Evolutionary conservation across 2,113 vertebrate genomes (phyloP).

Genomic region (Malurus alboscapulatus): DNA sequence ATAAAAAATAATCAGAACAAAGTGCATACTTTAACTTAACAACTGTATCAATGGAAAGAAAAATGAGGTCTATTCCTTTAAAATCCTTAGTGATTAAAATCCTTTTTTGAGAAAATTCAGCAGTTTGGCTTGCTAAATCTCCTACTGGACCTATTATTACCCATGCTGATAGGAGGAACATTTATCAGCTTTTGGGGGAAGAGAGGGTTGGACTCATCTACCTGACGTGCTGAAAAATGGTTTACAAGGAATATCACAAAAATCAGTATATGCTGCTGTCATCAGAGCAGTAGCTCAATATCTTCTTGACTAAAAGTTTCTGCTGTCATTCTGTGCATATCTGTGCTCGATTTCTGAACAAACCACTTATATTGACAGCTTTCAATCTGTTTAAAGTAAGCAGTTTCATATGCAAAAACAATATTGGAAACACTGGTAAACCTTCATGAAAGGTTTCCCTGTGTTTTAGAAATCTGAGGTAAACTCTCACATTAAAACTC

Average conservation of each 20-base stretch:
- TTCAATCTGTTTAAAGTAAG: neutral
- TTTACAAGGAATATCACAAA: neutral
- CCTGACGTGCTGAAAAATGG: neutral
- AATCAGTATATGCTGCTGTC: fast-evolving
- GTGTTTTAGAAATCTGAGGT: neutral
- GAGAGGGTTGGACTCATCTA: neutral
- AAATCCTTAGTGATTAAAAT: neutral
- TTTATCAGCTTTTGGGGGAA: fast-evolving
- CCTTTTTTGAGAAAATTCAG: neutral
- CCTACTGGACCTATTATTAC: neutral
- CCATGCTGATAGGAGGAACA: fast-evolving
- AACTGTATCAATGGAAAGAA: neutral
- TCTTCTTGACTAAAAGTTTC: neutral
- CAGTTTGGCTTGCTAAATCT: neutral
- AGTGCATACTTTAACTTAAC: neutral
- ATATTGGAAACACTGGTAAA: neutral
- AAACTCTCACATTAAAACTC: neutral
- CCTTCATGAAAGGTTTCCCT: neutral
- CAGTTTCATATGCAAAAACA: neutral
- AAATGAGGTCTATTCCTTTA: neutral
- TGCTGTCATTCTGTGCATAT: neutral
- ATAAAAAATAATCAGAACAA: neutral
- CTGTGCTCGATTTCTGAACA: neutral
- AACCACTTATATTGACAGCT: neutral
- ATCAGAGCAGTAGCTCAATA: neutral